Percentiles rank a stretch among this genome's conserved stretches.
Evolutionary conservation across 2,888 invertebrate genomes (phyloP).

Genomic region (Stenchaetothrips biformis): DNA sequence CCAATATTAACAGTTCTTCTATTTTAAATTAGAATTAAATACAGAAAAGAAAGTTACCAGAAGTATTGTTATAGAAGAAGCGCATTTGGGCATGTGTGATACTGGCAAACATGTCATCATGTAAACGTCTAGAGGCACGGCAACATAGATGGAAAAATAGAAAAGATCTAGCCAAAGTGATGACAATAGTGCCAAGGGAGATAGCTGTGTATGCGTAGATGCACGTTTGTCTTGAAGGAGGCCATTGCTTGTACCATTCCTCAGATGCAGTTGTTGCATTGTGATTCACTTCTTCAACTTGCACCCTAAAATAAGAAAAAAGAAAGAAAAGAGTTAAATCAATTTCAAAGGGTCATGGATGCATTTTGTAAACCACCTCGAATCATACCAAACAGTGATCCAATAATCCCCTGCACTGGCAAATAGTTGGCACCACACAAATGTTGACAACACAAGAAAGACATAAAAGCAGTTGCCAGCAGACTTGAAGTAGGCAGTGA

Average conservation of each 20-base stretch:
- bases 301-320: not conserved
- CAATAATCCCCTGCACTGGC: slow-evolving; percentile 65
- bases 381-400: slow-evolving; percentile 70
- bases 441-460: slow-evolving; percentile 56
- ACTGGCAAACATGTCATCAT: slow-evolving; percentile 78
- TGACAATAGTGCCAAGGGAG: slow-evolving; percentile 49
- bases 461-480: slow-evolving; percentile 63
- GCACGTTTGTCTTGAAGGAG: slow-evolving; percentile 33
- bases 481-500: slow-evolving; percentile 64
- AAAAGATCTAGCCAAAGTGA: slow-evolving; percentile 57
- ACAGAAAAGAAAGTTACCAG: slow-evolving; percentile 40
- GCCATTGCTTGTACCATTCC: not conserved
- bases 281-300: not conserved
- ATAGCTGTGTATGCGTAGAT: slow-evolving; percentile 59
- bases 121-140: slow-evolving; percentile 70
- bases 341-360: not conserved
- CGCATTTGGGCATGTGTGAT: slow-evolving; percentile 75
- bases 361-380: not conserved
- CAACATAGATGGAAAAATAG: slow-evolving; percentile 71
- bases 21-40: too few species aligned
- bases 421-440: slow-evolving; percentile 54
- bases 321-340: not conserved
- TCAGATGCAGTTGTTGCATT: not conserved
- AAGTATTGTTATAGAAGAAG: slow-evolving; percentile 85
- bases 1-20: not conserved